Evolutionary conservation across 2,797 vertebrate genomes (phyloP), one percentile per base, ranked within the genome.

Genomic region (Miopithecus talapoin): DNA sequence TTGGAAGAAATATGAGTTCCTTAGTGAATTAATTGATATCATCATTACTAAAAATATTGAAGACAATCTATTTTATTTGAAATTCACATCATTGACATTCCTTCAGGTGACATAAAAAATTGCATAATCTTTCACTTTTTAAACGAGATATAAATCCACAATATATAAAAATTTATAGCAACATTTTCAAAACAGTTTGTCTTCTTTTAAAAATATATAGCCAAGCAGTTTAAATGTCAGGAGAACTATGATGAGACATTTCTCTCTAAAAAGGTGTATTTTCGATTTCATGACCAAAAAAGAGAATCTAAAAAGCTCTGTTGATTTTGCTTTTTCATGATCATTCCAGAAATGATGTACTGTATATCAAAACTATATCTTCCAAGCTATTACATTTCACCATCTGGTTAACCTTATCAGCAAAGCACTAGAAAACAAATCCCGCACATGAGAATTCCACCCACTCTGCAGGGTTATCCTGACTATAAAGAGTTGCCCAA

Each of bases 341-440:
- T 89, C 81, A 86, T 79, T 95, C 72, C 92, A 64, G 61, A 78
- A 95, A 94, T 97, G 97, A 98, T 96, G 94, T 97, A 92, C 96
- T 80, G 43, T 97, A 96, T 97, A 98, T 98, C 97, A 97, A 75
- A 94, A 83, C 84, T 68, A 87, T 87, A 88, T 96, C 88, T 97
- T 81, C 97, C 85, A 85, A 97, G 97, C 96, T 95, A 98, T 98
- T 98, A 84, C 86, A 97, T 97, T 97, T 98, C 89, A 97, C 98
- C 94, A 95, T 96, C 98, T 98, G 96, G 97, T 98, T 98, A 98
- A 98, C 98, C 98, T 98, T 98, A 98, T 98, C 98, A 98, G 92
- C 28, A 97, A 98, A 98, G 97, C 97, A 98, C 95, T 97, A 97
- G 98, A 97, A 98, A 98, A 98, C 93, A 98, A 98, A 98, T 98